Evolutionary conservation across 2,888 invertebrate genomes (phyloP), one percentile per base, ranked within the genome.

Genomic region (Tachystola acroxantha): DNA sequence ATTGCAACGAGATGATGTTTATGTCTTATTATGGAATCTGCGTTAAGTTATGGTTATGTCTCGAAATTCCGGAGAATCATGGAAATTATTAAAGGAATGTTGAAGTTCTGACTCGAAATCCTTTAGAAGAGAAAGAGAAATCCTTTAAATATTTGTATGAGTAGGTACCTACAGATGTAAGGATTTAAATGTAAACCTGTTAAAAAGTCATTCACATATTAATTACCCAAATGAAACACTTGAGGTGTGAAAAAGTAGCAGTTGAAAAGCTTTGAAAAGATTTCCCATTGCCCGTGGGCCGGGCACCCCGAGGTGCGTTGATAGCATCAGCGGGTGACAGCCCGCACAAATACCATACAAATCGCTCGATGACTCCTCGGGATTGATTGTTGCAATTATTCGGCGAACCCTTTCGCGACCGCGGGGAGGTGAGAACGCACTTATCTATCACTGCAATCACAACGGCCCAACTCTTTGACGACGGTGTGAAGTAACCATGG

Each of bases 331-430:
- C 79, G 77, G 80, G 78, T 76, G 80, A 80, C 84, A 81, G 73
- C 85, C 86, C 85, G 85, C 85, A 86, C 85, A 82, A 82, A 84
- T 77, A 82, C 80, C 81, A 77, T 82, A 86, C 84, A 84, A 86
- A 84, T 84, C 80, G 76, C 62, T 82, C 86, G 82, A 85, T 84
- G 62, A 74, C 80, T 84, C 76, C 80, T 84, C 66, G 65, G 77
- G 70, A 82, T 80, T 81, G 81, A 86, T 85, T 86, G 85, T 86
- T 80, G 85, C 85, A 84, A 85, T 86, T 84, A 82, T 84, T 84
- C 74, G 68, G 69, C 71, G 74, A 82, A 81, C 82, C 85, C 84
- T 84, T 85, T 80, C 73, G 75, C 73, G 73, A 63, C 77, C 76
- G 64, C 79, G 77, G 80, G 77, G 79, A 84, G 80, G 84, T 85